Conservation (phyloP, 2,888 invertebrate species). For the Xestia sexstrigata region DNA sequence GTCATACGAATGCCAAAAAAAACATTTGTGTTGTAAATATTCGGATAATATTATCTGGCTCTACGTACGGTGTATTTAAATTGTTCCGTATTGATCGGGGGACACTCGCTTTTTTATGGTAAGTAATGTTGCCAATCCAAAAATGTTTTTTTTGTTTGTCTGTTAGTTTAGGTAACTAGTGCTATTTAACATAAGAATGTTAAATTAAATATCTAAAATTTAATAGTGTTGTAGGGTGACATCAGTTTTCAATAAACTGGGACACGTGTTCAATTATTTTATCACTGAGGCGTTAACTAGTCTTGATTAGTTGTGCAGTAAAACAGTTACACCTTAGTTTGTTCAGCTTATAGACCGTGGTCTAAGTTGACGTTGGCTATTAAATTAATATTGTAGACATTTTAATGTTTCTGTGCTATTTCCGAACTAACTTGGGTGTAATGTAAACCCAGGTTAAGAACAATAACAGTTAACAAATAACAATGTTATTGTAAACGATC, state of each 20-base stretch:
- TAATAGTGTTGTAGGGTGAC: not conserved
- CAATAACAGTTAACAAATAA: too few relatives aligned
- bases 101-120: not conserved
- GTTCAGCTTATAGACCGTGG: conserved; percentile 19
- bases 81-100: not conserved
- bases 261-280: conserved; percentile 15
- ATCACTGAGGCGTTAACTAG: conserved; percentile 9
- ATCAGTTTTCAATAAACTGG: conserved; percentile 2
- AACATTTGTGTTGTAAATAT: not conserved
- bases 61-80: not conserved
- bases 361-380: conserved; percentile 30
- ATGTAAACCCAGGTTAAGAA: not conserved
- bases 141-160: not conserved
- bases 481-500: too few relatives aligned
- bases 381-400: conserved; percentile 30
- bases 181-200: not conserved
- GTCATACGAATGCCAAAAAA: not conserved
- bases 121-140: not conserved
- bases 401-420: conserved; percentile 27
- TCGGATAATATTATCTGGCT: not conserved
- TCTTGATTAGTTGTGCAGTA: conserved; percentile 29
- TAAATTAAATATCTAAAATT: not conserved
- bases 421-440: not conserved
- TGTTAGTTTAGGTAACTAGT: not conserved
- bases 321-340: conserved; percentile 27